Evolutionary conservation across 2,797 vertebrate species (phyloP), one percentile per base, ranked within the genome.

Genomic region (Antrozous pallidus): DNA sequence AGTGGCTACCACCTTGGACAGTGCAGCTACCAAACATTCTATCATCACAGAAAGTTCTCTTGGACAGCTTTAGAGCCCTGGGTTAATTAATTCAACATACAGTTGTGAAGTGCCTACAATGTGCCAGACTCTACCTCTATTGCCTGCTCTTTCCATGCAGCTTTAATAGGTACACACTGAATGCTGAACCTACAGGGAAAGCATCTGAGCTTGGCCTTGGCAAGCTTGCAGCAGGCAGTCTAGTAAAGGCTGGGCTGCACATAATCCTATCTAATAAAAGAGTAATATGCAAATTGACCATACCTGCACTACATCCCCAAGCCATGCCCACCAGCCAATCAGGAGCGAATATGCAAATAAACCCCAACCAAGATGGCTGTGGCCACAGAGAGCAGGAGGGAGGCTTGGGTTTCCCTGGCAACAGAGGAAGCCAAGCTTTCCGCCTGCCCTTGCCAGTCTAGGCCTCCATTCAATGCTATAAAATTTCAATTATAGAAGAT

Each of bases 111-210:
- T 3, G 20, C 5, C 69, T 14, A 5, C 4, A 2, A 1, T 6
- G 42, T 47, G 20, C 26, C 22, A 8, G 56, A 40, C 24, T 31
- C 51, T 6, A 42, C 33, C 7, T 56, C 6, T 0, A 0, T 2
- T 8, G 26, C 81, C 40, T 17, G 2, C n/a, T 67, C 8, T 40
- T 18, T 24, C 49, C 51, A 31, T 3, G 2, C 2, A 8, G 0
- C 0, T 28, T 31, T n/a, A 3, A 10, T 18, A 22, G 49, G 45
- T 4, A 0, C 1, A 0, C 8, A 0, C 20, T 3, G 9, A 9
- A 20, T 8, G 42, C 85, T 26, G 49, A 6, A 3, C 0, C 65
- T 11, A 5, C n/a, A 79, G 42, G 10, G 26, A 69, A n/a, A 56
- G 33, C 8, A 0, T 18, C 12, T 0, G 14, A 40, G 54, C 75